phyloP scores from a whole-genome alignment of 2,888 invertebrate species.

The Trachelus iudaicus region DNA sequence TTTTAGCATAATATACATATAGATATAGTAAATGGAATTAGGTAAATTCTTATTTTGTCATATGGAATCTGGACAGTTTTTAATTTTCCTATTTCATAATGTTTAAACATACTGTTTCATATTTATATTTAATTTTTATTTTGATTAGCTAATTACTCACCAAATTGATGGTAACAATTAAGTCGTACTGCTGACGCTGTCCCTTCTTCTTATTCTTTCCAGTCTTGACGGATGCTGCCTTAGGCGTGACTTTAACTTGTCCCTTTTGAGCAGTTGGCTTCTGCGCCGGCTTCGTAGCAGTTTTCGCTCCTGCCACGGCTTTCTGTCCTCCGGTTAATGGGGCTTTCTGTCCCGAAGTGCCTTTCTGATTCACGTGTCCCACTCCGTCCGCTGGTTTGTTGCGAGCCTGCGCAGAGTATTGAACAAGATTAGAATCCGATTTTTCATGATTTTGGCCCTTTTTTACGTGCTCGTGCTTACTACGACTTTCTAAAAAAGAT shows the following conservation, averaged over 20 bases:
- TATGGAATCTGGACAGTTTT: too few relatives aligned
- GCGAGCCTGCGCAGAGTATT: slow-evolving; percentile 73
- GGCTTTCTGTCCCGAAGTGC: slow-evolving; percentile 74
- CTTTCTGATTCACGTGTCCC: slow-evolving; percentile 79
- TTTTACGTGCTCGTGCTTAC: too few relatives aligned
- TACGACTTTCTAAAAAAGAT: too few relatives aligned
- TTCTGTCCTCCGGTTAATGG: slow-evolving; percentile 71
- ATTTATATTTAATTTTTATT: too few relatives aligned
- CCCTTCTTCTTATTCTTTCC: slow-evolving; percentile 81
- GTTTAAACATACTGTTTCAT: too few relatives aligned
- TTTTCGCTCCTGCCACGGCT: slow-evolving; percentile 70
- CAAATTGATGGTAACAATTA: slow-evolving; percentile 84
- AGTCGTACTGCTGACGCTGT: slow-evolving; percentile 83
- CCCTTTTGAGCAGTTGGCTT: slow-evolving; percentile 82
- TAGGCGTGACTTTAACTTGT: slow-evolving; percentile 70
- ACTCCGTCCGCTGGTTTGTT: slow-evolving; percentile 85
- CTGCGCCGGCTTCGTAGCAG: slow-evolving; percentile 73
- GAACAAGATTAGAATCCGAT: too few relatives aligned
- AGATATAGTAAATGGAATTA: too few relatives aligned
- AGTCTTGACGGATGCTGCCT: slow-evolving; percentile 71
- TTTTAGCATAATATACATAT: too few relatives aligned
- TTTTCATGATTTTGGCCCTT: too few relatives aligned
- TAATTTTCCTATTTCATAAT: too few relatives aligned
- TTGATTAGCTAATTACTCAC: slow-evolving; percentile 68
- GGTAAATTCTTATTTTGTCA: too few relatives aligned